phyloP scores from a whole-genome alignment of 2,797 vertebrate species.

The Acipenser transmontanus region DNA sequence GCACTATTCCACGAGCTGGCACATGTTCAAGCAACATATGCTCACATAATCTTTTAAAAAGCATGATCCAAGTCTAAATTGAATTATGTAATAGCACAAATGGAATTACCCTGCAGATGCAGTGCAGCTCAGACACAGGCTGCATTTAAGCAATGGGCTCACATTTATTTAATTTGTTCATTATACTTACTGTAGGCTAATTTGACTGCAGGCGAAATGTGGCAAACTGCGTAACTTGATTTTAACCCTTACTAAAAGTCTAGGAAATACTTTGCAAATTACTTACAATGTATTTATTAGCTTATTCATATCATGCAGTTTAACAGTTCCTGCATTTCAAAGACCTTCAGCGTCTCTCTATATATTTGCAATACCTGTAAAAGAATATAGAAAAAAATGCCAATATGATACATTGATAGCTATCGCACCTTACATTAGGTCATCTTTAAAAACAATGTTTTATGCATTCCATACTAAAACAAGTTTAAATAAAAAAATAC shows the following conservation, averaged over 20 bases:
- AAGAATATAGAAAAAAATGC: slow-evolving; percentile 48
- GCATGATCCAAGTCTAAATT: slow-evolving; percentile 82
- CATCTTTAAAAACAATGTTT: slow-evolving; percentile 36
- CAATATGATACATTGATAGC: slow-evolving; percentile 39
- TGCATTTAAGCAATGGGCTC: slow-evolving; percentile 52
- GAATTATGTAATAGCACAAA: slow-evolving; percentile 97
- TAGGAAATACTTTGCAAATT: too few species aligned
- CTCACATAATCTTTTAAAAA: slow-evolving; percentile 96
- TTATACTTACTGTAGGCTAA: slow-evolving; percentile 39
- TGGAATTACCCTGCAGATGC: slow-evolving; percentile 84
- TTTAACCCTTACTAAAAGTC: too few species aligned
- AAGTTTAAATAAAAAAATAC: slow-evolving; percentile 11
- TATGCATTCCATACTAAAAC: too few species aligned
- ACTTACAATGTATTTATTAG: too few species aligned
- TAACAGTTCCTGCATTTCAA: too few species aligned
- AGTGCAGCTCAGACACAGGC: slow-evolving; percentile 65
- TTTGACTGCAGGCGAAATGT: too few species aligned
- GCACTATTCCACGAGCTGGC: slow-evolving; percentile 72
- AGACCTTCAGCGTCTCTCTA: slow-evolving; percentile 3
- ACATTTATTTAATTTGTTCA: slow-evolving; percentile 59
- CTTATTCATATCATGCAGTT: too few species aligned
- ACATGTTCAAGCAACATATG: slow-evolving; percentile 88
- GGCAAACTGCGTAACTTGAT: too few species aligned
- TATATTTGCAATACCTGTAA: slow-evolving; percentile 44
- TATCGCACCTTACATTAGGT: slow-evolving; percentile 50